Percentiles rank a stretch among this genome's conserved stretches.
Conservation (phyloP, 2,888 invertebrate species). For the Deilephila elpenor region DNA sequence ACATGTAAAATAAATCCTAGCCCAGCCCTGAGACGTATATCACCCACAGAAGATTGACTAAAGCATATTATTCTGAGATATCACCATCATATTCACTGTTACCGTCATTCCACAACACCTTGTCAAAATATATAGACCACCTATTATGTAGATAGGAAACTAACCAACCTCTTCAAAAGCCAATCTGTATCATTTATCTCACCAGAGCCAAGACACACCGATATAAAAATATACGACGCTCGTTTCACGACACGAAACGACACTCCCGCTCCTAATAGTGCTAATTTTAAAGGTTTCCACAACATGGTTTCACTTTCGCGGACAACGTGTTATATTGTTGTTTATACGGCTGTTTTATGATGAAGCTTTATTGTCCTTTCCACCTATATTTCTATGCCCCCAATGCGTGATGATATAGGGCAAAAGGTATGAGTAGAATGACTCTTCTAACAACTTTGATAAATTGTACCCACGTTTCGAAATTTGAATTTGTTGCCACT, state of each 20-base stretch:
- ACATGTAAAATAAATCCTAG: too few relatives aligned
- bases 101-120: too few relatives aligned
- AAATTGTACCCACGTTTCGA: too few relatives aligned
- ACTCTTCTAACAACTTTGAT: too few relatives aligned
- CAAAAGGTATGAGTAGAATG: neutral
- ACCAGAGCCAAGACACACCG: neutral
- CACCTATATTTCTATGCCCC: neutral
- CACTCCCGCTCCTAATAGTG: slow-evolving; percentile 33
- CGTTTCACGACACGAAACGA: slow-evolving; percentile 36
- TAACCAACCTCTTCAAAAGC: neutral
- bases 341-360: slow-evolving; percentile 28
- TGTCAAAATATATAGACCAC: too few relatives aligned
- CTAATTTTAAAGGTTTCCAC: slow-evolving; percentile 32
- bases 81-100: too few relatives aligned
- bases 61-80: too few relatives aligned
- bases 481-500: too few relatives aligned
- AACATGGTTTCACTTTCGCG: slow-evolving; percentile 25
- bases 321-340: slow-evolving; percentile 28
- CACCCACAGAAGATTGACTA: too few relatives aligned
- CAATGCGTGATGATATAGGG: neutral
- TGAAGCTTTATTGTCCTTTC: slow-evolving; percentile 26
- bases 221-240: slow-evolving; percentile 33
- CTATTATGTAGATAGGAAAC: too few relatives aligned
- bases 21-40: too few relatives aligned
- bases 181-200: slow-evolving; percentile 12